Conservation (phyloP, 2,797 vertebrate genomes). For the Cyclopterus lumpus region DNA sequence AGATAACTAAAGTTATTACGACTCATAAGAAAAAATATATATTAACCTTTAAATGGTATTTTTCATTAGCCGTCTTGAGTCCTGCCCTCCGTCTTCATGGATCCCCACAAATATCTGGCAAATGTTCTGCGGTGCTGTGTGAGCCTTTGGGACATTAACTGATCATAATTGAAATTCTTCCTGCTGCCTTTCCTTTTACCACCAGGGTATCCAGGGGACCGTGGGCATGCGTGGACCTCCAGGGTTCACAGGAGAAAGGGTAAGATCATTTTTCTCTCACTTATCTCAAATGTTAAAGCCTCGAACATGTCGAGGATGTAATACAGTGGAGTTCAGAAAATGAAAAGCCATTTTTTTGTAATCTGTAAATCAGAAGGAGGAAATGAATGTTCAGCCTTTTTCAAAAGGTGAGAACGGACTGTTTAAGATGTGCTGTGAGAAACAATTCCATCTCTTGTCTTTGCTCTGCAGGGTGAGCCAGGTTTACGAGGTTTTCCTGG, state of each 20-base stretch:
- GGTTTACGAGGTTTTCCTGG: conserved; percentile 84
- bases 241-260: conserved; percentile 86
- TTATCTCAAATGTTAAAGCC: neutral
- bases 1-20: neutral
- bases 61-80: neutral
- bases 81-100: neutral
- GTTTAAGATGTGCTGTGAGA: neutral
- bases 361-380: neutral
- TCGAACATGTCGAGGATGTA: neutral
- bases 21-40: neutral
- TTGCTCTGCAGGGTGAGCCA: conserved; percentile 79
- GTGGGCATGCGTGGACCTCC: conserved; percentile 83
- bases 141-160: neutral
- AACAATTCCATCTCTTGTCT: neutral
- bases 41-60: neutral
- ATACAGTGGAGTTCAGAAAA: neutral
- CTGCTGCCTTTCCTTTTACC: neutral
- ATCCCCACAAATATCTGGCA: neutral
- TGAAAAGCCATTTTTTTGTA: neutral
- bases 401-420: neutral
- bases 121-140: neutral
- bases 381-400: neutral
- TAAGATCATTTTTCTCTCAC: conserved; percentile 54
- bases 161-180: neutral
- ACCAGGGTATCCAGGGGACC: conserved; percentile 86